Conservation (phyloP, 2,797 vertebrate genomes). For the Amblyopsis hoosieri region DNA sequence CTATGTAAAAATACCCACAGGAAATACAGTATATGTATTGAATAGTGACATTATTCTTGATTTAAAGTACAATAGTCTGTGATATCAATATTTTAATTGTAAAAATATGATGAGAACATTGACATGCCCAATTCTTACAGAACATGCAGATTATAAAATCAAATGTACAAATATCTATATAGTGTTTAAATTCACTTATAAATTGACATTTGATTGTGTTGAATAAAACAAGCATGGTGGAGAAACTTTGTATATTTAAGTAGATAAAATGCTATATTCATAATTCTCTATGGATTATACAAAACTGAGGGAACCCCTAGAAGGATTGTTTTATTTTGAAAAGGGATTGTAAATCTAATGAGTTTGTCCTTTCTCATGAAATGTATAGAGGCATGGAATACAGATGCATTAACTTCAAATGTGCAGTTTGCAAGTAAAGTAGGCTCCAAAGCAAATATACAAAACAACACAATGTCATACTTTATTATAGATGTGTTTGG, state of each 20-base stretch:
- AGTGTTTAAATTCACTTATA: constrained; percentile 59
- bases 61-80: constrained; percentile 70
- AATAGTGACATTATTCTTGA: constrained; percentile 65
- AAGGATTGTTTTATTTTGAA: constrained; percentile 69
- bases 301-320: constrained; percentile 59
- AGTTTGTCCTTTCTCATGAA: constrained; percentile 77
- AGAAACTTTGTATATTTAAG: constrained; percentile 80
- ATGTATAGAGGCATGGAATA: constrained; percentile 79
- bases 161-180: constrained; percentile 65
- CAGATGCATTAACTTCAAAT: constrained; percentile 78
- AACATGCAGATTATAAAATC: constrained; percentile 64
- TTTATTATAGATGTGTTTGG: constrained; percentile 3
- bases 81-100: constrained; percentile 70
- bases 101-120: constrained; percentile 35
- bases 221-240: constrained; percentile 68
- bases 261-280: constrained; percentile 60
- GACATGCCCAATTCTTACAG: constrained; percentile 60
- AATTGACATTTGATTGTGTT: constrained; percentile 56
- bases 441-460: neutral
- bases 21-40: constrained; percentile 56
- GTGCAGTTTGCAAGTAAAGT: constrained; percentile 4
- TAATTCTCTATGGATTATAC: constrained; percentile 43
- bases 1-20: constrained; percentile 28
- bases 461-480: constrained; percentile 2
- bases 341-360: constrained; percentile 63